Evolutionary conservation across 2,113 vertebrate genomes (phyloP).

Genomic region (Albula glossodonta): DNA sequence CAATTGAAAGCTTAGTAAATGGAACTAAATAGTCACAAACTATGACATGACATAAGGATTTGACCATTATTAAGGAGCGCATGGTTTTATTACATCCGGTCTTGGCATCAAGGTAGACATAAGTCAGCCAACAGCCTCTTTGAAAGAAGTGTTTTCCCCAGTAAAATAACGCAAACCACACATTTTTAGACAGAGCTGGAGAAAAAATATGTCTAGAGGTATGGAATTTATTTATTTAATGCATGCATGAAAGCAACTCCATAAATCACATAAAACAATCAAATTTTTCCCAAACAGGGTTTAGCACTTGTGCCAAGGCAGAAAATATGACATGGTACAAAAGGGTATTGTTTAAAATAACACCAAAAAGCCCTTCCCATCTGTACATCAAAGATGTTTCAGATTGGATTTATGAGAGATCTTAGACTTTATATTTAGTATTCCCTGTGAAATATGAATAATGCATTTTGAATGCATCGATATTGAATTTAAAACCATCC

Average conservation of each 20-base stretch:
- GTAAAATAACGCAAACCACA: not conserved
- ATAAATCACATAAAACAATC: not conserved
- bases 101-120: constrained; percentile 1
- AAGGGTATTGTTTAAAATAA: constrained; percentile 1
- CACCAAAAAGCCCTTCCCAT: not conserved
- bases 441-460: constrained; percentile 3
- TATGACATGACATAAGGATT: not conserved
- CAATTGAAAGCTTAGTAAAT: not conserved
- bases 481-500: not conserved
- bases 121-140: not conserved
- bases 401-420: not conserved
- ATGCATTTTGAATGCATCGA: not conserved
- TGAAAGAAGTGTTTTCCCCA: not conserved
- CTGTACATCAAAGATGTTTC: not conserved
- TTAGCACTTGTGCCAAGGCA: not conserved
- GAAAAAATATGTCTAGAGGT: not conserved
- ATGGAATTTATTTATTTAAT: constrained; percentile 7
- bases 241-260: not conserved
- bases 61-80: not conserved
- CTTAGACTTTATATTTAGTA: not conserved
- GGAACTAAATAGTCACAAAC: not conserved
- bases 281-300: not conserved
- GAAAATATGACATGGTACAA: constrained; percentile 3
- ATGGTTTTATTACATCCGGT: not conserved
- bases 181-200: not conserved